These are phyloP conservation scores for Aurelia coerulea DNA, from an alignment of 30 jellyfish, hydroid and myxozoan species.

Conservation along the genomic window DNA sequence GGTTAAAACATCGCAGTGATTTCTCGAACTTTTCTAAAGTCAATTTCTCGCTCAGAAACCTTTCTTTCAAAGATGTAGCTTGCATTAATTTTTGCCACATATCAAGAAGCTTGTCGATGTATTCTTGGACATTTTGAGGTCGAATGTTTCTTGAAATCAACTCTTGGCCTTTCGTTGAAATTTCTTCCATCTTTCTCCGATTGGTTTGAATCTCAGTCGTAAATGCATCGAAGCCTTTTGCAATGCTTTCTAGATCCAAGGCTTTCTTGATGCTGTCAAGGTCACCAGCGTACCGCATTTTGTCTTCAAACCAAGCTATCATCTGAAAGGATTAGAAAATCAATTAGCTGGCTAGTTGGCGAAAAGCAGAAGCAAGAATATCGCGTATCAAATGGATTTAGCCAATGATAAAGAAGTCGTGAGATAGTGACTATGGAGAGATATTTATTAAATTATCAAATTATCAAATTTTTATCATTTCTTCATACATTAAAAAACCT, in stretches of 20 bases:
- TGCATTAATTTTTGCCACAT: conserved; percentile 32
- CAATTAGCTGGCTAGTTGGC: too few species aligned
- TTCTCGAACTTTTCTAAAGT: conserved; percentile 5
- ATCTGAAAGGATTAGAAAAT: background rate
- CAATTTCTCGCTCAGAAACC: background rate
- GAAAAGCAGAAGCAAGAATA: too few species aligned
- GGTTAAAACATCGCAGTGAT: conserved; percentile 2
- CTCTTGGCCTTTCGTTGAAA: background rate
- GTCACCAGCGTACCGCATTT: conserved; percentile 38
- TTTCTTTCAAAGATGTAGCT: conserved; percentile 9
- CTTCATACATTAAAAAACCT: too few species aligned
- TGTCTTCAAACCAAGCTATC: conserved; percentile 32
- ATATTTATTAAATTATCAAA: too few species aligned
- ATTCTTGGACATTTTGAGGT: conserved; percentile 9
- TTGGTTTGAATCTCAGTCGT: conserved; percentile 45
- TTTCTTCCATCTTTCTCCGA: conserved; percentile 20
- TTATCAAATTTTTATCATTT: too few species aligned
- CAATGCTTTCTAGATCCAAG: conserved; percentile 14
- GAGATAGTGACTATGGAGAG: too few species aligned
- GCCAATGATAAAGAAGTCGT: too few species aligned
- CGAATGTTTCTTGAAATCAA: conserved; percentile 15
- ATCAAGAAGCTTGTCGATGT: background rate
- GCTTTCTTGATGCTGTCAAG: background rate
- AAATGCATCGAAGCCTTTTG: conserved; percentile 11
- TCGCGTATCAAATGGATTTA: too few species aligned